phyloP scores from a whole-genome alignment of 2,113 vertebrate species.

The Anarhynchus alexandrinus region DNA sequence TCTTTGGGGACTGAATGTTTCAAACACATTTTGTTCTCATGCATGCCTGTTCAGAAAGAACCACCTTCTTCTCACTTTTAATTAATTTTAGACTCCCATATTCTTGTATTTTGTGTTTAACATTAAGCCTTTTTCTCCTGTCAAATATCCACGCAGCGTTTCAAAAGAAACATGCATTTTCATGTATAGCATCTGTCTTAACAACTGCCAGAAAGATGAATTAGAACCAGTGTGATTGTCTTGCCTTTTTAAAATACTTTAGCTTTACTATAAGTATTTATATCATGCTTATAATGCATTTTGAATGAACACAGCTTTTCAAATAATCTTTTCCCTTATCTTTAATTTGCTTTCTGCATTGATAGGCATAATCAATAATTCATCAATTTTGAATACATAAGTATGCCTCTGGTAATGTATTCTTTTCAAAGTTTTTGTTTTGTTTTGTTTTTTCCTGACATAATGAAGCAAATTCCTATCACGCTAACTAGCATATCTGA shows the following conservation, averaged over 20 bases:
- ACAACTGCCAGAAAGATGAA: neutral
- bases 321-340: neutral
- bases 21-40: neutral
- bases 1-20: neutral
- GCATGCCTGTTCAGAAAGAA: neutral
- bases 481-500: neutral
- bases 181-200: constrained; percentile 28
- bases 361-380: constrained; percentile 49
- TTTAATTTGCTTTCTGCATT: constrained; percentile 46
- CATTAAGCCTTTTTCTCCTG: neutral
- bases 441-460: neutral
- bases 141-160: neutral
- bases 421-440: constrained; percentile 29
- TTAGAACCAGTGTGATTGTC: neutral
- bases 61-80: neutral
- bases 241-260: constrained; percentile 10
- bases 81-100: neutral
- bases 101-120: neutral
- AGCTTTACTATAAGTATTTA: neutral
- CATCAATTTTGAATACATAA: constrained; percentile 25
- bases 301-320: neutral
- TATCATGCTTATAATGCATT: neutral
- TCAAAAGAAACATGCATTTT: constrained; percentile 31
- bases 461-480: neutral
- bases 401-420: neutral